Evolutionary conservation across 2,797 vertebrate genomes (phyloP).

Genomic region (Gambusia yucatana): DNA sequence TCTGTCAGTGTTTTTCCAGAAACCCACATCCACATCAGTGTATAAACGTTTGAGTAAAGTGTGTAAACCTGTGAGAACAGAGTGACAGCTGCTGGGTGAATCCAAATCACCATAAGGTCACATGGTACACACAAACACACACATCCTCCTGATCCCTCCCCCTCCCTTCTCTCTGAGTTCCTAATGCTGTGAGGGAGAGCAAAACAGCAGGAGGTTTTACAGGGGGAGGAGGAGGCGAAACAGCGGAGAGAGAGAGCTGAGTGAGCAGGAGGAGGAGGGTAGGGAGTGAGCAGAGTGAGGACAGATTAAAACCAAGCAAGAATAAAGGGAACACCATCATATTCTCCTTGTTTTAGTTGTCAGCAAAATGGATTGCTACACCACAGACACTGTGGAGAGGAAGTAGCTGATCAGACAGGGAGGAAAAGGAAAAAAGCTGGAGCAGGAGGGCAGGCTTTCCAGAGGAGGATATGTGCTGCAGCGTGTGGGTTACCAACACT

Average conservation of each 20-base stretch:
- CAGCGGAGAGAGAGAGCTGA: conserved; percentile 43
- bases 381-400: conserved; percentile 3
- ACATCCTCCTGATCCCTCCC: conserved; percentile 72
- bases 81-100: conserved; percentile 72
- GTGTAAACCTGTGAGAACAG: conserved; percentile 53
- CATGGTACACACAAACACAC: conserved; percentile 59
- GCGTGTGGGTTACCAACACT: neutral
- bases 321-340: conserved; percentile 26
- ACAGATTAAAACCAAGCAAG: conserved; percentile 67
- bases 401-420: neutral
- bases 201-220: conserved; percentile 7
- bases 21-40: neutral
- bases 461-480: conserved; percentile 25
- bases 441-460: conserved; percentile 17
- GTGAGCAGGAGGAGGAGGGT: conserved; percentile 37
- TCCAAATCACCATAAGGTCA: conserved; percentile 72
- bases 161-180: conserved; percentile 34
- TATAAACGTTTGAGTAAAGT: conserved; percentile 30
- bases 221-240: conserved; percentile 48
- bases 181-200: conserved; percentile 70
- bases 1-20: neutral
- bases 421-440: conserved; percentile 8
- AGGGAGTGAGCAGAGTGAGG: conserved; percentile 53
- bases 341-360: conserved; percentile 19
- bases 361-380: conserved; percentile 17